Evolutionary conservation across 2,888 invertebrate genomes (phyloP).

Genomic region (Vesta saturnalis): DNA sequence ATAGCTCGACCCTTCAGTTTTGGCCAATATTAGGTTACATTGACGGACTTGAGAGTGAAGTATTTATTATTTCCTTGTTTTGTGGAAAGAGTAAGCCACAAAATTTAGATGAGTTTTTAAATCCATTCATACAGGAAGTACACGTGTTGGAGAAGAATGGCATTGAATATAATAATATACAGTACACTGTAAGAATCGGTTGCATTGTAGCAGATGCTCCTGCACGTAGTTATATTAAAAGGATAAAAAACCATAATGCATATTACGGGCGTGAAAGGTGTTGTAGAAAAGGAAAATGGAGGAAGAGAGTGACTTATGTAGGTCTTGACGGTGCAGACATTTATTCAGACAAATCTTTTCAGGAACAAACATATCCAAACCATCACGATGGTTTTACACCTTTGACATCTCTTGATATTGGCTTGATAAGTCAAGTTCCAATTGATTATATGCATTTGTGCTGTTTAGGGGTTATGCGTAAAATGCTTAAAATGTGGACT

Average conservation of each 20-base stretch:
- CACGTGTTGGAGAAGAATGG: not conserved
- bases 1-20: not conserved
- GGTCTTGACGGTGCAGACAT: not conserved
- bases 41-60: slow-evolving; percentile 1
- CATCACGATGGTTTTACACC: slow-evolving; percentile 1
- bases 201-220: slow-evolving; percentile 1
- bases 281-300: slow-evolving; percentile 3
- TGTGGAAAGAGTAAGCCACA: not conserved
- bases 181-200: not conserved
- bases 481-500: slow-evolving; percentile 2
- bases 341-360: not conserved
- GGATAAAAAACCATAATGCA: not conserved
- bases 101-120: not conserved
- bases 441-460: not conserved
- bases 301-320: not conserved
- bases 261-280: not conserved
- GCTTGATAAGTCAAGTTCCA: not conserved
- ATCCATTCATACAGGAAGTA: not conserved
- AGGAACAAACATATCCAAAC: slow-evolving; percentile 1
- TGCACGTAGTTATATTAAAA: slow-evolving; percentile 2
- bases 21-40: not conserved
- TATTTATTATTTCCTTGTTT: not conserved
- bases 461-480: slow-evolving; percentile 3
- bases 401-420: slow-evolving; percentile 5
- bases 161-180: not conserved